A percentile compares a stretch with the other conserved stretches of the same genome.
phyloP scores from a whole-genome alignment of 2,888 invertebrate genomes.

The Yponomeuta evonymella region DNA sequence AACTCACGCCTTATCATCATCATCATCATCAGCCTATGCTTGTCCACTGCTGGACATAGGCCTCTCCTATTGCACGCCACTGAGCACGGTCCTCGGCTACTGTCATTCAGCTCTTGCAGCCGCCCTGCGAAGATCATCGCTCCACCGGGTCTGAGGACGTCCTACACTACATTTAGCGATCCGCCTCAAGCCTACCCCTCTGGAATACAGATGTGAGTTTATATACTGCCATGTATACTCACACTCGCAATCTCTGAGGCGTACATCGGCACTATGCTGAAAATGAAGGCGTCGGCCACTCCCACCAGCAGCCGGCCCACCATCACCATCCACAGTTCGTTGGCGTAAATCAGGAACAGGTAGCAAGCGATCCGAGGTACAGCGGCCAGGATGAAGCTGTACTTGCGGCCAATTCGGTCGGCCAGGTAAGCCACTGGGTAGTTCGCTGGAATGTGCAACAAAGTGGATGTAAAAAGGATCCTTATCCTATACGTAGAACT shows the following conservation, averaged over 20 bases:
- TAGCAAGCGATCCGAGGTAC: conserved; percentile 40
- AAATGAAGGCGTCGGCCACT: conserved; percentile 31
- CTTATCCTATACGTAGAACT: too few relatives aligned
- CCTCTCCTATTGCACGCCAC: too few relatives aligned
- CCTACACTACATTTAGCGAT: too few relatives aligned
- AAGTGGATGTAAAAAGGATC: neutral
- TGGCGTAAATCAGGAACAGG: conserved; percentile 34
- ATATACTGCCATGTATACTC: conserved; percentile 24
- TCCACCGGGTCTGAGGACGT: too few relatives aligned
- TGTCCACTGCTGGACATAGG: too few relatives aligned
- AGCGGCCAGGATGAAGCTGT: conserved; percentile 36
- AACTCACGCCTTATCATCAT: too few relatives aligned
- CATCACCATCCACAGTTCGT: conserved; percentile 39
- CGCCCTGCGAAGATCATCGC: too few relatives aligned
- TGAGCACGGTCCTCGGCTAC: too few relatives aligned
- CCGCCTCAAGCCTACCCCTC: too few relatives aligned
- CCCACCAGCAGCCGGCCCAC: conserved; percentile 33
- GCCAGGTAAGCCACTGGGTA: conserved; percentile 36
- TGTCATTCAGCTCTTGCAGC: too few relatives aligned
- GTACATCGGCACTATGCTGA: conserved; percentile 40
- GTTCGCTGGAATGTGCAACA: conserved; percentile 27
- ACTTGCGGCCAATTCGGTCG: conserved; percentile 35
- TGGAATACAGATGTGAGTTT: too few relatives aligned
- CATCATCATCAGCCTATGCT: too few relatives aligned
- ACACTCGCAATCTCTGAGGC: conserved; percentile 49